Conservation (phyloP, 64 coral and sea anemone genomes). For the Acropora tenuis region DNA sequence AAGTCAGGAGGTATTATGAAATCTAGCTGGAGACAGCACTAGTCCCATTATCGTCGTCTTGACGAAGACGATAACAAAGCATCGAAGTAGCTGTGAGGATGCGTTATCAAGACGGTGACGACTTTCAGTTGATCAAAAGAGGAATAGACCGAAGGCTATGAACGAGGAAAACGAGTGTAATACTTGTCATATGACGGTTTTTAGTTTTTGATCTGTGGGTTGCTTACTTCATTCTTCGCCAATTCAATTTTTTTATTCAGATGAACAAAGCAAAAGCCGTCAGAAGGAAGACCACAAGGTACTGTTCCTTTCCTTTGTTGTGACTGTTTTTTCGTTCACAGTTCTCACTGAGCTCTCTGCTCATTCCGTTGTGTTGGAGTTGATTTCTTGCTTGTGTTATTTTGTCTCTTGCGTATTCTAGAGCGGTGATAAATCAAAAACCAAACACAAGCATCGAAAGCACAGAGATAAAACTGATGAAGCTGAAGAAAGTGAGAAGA, state of each 20-base stretch:
- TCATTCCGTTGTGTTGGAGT: background rate
- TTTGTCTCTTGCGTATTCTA: background rate
- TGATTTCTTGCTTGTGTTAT: background rate
- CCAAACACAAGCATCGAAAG: constrained; percentile 59
- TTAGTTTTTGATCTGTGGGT: background rate
- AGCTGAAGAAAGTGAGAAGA: constrained; percentile 15
- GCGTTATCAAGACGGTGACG: no score
- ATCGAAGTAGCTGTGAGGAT: no score
- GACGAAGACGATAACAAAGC: no score
- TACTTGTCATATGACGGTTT: no score
- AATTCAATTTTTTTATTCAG: background rate
- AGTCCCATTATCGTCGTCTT: no score
- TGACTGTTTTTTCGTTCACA: background rate
- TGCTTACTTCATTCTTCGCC: background rate
- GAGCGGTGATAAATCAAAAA: constrained; percentile 70
- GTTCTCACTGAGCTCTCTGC: no score
- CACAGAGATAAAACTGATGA: constrained; percentile 48
- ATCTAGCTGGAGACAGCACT: no score
- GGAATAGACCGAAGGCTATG: no score
- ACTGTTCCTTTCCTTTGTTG: background rate
- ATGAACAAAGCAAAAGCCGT: constrained; percentile 35
- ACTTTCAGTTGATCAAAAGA: no score
- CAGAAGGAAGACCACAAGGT: constrained; percentile 38
- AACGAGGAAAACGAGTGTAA: no score
- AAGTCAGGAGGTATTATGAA: no score